Evolutionary conservation across 2,797 vertebrate species (phyloP), one percentile per base, ranked within the genome.

Genomic region (Cynopterus sphinx): DNA sequence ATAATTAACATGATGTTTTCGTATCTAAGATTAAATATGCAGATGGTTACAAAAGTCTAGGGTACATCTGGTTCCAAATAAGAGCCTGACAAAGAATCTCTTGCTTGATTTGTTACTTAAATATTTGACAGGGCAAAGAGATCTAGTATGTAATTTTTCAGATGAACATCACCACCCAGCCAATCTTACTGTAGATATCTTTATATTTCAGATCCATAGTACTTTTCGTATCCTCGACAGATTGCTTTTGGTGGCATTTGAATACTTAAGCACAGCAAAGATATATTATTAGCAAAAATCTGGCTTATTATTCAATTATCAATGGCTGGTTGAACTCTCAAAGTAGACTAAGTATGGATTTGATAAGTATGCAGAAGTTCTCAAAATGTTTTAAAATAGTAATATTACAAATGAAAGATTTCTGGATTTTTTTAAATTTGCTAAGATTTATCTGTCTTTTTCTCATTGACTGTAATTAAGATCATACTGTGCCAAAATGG

Each of bases 1-100:
- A 97, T 87, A 98, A 98, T 96, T 98, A 98, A 98, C 98, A 96
- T 83, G 92, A 97, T 98, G 94, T 98, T 98, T 98, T 98, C 96
- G 94, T 96, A 97, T 95, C 95, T 97, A 96, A 98, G 96, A 98
- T 95, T 97, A 98, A 98, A 97, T 91, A 97, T 95, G 85, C 98
- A 98, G 98, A 98, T 98, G 97, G 87, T 86, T 41, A 97, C 87
- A 97, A 98, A 96, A 98, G 77, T 96, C 91, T 97, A 95, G 95
- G 33, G 96, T 97, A 84, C 96, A 98, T 98, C 97, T 98, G 98
- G 91, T 90, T 98, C 85, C 89, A 97, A 97, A 98, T 97, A 98
- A 96, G 26, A 97, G 36, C 39, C 87, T 96, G 73, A 97, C 82
- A 98, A 97, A 96, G 93, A 0, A 96, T 90, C 74, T 53, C 49